Base-by-base conservation (phyloP, 1,140 invertebrate species). In the Diorhabda elongata region DNA sequence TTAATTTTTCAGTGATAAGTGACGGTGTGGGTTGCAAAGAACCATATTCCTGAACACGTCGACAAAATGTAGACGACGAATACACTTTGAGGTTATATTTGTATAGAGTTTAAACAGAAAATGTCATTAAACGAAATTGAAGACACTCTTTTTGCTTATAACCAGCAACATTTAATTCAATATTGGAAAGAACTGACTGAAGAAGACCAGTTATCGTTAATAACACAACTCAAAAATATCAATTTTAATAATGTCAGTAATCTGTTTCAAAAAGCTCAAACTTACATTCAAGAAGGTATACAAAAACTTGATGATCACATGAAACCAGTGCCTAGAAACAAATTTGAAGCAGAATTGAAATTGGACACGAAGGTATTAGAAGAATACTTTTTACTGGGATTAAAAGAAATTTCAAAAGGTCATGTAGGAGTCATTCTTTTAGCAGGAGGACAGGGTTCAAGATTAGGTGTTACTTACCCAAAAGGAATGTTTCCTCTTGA, bases 401-500 rank as follows among this genome's bases (percentile, higher is more conserved):
- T 97, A 2, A 78, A 85, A 69, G 89, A 92, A 73, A 90, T 98
- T 5, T 85, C 89, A 2, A 82, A 90, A 57, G 89, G 90, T 26
- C 85, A 86, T 79, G 93, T 97, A n/a, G 96, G 91, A 72, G 94
- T 97, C 44, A 80, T 99, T 56, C 83, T 89, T 3, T 81, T 89
- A 76, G 87, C 87, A 61, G 88, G 88, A n/a, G 88, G 88, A n/a
- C 88, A 89, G 80, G 87, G 87, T 52, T 99, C 97, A 4, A 86
- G 98, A 64, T 85, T 99, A 0, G 98, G 98, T 8, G 96, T 98
- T 2, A 84, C 87, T 44, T 91, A 95, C 77, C 98, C 98, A 0
- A 99, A 99, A 85, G 98, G 68, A 8, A 98, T 98, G 94, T 98
- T 92, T 77, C 85, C 95, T 80, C 91, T 99, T 67, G 92, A 91